Conservation (phyloP, 2,888 invertebrate genomes). For the Melanostoma scalare region DNA sequence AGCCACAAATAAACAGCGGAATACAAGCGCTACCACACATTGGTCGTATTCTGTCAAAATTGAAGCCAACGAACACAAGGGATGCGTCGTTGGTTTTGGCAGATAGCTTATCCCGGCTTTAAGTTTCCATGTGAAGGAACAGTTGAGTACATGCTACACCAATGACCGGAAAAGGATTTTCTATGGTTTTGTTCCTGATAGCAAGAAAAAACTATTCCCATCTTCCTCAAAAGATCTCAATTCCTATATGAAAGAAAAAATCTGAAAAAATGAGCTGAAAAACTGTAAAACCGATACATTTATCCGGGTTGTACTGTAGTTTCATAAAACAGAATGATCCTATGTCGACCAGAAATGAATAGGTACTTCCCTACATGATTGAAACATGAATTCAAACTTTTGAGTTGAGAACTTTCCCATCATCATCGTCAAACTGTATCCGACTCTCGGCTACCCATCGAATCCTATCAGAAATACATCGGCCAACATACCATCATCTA, state of each 20-base stretch:
- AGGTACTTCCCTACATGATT: background rate
- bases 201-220: too few relatives aligned
- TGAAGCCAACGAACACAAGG: background rate
- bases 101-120: background rate
- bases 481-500: conserved; percentile 3
- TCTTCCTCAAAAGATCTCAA: background rate
- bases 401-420: background rate
- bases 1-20: background rate
- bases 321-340: background rate
- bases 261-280: background rate
- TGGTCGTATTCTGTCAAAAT: conserved; percentile 9
- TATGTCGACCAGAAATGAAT: background rate
- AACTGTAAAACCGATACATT: background rate
- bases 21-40: background rate
- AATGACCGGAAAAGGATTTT: background rate
- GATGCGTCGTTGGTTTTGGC: conserved; percentile 8
- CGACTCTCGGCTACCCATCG: conserved; percentile 5
- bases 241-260: background rate
- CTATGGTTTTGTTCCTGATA: background rate
- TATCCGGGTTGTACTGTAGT: background rate
- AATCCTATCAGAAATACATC: conserved; percentile 9
- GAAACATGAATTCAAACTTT: conserved; percentile 19
- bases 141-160: background rate
- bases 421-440: conserved; percentile 4
- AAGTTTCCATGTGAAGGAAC: background rate